Percentiles rank a stretch among this genome's conserved stretches.
Evolutionary conservation across 2,888 invertebrate genomes (phyloP).

Genomic region (Xanthorhoe spadicearia): DNA sequence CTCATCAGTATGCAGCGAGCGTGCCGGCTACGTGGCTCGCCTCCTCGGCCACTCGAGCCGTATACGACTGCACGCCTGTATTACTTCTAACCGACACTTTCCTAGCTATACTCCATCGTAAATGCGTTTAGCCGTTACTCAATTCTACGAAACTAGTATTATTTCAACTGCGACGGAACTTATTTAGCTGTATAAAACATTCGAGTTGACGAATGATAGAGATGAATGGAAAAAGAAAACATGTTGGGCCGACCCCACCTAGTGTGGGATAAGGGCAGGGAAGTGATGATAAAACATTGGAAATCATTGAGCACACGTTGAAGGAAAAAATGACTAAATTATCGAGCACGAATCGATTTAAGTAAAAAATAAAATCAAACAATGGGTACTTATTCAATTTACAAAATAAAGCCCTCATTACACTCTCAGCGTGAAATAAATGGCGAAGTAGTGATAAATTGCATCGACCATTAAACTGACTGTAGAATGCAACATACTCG

Average conservation of each 20-base stretch:
- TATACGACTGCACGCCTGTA: constrained; percentile 28
- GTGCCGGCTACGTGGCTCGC: constrained; percentile 46
- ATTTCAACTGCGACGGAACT: too few relatives aligned
- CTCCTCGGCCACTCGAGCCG: constrained; percentile 26
- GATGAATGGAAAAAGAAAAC: too few relatives aligned
- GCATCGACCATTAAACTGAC: constrained; percentile 50
- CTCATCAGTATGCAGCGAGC: constrained; percentile 73
- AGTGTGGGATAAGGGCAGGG: too few relatives aligned
- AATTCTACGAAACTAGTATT: not conserved
- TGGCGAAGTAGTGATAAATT: constrained; percentile 51
- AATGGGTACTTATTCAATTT: constrained; percentile 38
- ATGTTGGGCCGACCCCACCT: too few relatives aligned
- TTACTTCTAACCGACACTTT: constrained; percentile 29
- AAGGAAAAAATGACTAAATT: constrained; percentile 8
- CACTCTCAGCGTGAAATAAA: constrained; percentile 31
- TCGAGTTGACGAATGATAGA: too few relatives aligned
- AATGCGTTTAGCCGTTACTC: constrained; percentile 21
- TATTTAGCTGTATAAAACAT: too few relatives aligned
- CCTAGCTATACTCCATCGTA: constrained; percentile 27
- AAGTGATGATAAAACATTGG: too few relatives aligned
- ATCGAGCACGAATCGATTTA: constrained; percentile 7
- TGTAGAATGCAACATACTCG: constrained; percentile 51
- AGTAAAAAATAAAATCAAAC: constrained; percentile 29
- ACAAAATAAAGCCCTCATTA: constrained; percentile 32
- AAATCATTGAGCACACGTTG: not conserved